These are phyloP conservation scores for Caenorhabditis parvicauda DNA, from an alignment of 2,888 invertebrate genomes.

Conservation along the genomic window DNA sequence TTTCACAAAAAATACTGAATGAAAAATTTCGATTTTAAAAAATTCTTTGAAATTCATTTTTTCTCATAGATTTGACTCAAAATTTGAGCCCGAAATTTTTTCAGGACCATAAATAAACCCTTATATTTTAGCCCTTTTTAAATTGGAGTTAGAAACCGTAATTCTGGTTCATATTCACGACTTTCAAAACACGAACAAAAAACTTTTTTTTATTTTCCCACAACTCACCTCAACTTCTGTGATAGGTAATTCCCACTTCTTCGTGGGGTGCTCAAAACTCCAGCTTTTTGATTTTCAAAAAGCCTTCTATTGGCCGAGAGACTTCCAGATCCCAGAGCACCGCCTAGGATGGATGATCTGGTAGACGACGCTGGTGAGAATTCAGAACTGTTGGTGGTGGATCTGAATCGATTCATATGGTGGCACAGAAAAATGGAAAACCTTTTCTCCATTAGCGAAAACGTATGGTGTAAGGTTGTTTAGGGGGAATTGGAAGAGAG, in stretches of 20 bases:
- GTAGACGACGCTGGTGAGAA: slow-evolving; percentile 19
- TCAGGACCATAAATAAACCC: not conserved
- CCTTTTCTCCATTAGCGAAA: no score
- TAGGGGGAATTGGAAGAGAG: no score
- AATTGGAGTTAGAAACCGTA: no score
- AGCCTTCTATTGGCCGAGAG: not conserved
- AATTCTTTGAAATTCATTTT: no score
- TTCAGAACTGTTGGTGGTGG: no score
- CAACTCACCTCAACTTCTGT: slow-evolving; percentile 28
- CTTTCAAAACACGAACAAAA: not conserved
- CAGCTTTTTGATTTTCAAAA: slow-evolving; percentile 4
- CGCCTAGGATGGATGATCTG: slow-evolving; percentile 18
- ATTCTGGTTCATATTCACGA: no score
- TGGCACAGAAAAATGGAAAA: no score
- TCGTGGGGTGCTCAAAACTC: slow-evolving; percentile 4
- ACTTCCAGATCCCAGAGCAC: slow-evolving; percentile 4
- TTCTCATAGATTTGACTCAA: not conserved
- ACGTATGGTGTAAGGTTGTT: no score
- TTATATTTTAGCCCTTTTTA: not conserved
- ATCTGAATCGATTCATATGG: no score
- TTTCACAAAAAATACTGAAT: no score
- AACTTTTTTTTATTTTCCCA: not conserved
- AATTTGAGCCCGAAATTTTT: not conserved
- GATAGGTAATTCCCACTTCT: slow-evolving; percentile 34
- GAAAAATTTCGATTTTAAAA: no score